Percentiles rank a stretch among this genome's conserved stretches.
Conservation (phyloP, 2,888 invertebrate species). For the Aporophyla lueneburgensis region DNA sequence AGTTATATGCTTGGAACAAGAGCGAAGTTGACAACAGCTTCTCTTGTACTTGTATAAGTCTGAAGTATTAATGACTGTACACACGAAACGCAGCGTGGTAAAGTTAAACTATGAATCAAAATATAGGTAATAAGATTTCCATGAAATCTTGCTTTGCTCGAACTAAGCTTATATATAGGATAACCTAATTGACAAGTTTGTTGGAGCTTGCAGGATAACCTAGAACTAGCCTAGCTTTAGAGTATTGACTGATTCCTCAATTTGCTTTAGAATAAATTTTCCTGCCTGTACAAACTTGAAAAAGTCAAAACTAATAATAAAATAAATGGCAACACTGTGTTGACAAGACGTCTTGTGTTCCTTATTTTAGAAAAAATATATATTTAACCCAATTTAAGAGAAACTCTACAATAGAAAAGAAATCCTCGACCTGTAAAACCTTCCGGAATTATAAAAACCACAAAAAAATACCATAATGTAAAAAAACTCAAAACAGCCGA, state of each 20-base stretch:
- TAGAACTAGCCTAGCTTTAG: background rate
- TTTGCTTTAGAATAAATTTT: background rate
- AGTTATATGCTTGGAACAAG: background rate
- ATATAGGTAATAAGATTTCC: too few relatives aligned
- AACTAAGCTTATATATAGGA: too few relatives aligned
- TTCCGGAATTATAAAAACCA: too few relatives aligned
- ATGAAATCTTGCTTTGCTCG: background rate
- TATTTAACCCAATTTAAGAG: too few relatives aligned
- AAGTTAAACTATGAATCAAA: background rate
- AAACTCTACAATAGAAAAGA: too few relatives aligned
- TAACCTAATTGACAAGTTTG: background rate
- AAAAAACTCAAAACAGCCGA: too few relatives aligned
- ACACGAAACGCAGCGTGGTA: background rate
- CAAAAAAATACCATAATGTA: too few relatives aligned
- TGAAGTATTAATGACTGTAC: conserved; percentile 7
- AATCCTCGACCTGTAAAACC: too few relatives aligned
- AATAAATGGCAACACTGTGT: background rate
- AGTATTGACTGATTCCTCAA: background rate
- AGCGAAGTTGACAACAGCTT: conserved; percentile 10
- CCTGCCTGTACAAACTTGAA: background rate
- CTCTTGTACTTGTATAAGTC: background rate
- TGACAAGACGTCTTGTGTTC: too few relatives aligned
- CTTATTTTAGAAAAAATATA: too few relatives aligned
- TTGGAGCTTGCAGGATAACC: background rate
- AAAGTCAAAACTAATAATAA: background rate